These are phyloP conservation scores for Monoplex corrugatus DNA, from an alignment of 2,888 invertebrate genomes.

Conservation along the genomic window DNA sequence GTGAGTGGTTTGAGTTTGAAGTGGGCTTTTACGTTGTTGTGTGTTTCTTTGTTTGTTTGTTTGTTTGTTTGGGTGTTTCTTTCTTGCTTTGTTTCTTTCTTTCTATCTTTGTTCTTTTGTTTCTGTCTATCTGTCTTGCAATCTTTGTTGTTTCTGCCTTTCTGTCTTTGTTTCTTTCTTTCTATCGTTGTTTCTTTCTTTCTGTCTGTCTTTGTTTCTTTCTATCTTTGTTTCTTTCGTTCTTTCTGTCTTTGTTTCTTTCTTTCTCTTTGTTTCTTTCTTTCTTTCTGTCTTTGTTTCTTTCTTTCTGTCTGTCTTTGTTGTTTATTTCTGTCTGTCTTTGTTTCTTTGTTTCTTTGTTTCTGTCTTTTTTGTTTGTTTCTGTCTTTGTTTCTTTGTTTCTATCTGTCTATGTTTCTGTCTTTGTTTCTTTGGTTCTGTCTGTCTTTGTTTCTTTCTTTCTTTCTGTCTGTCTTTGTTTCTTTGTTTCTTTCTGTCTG, in stretches of 20 bases:
- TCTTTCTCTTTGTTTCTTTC: background rate
- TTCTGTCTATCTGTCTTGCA: background rate
- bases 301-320: background rate
- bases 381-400: background rate
- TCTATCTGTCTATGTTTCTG: background rate
- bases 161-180: background rate
- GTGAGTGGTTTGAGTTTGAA: background rate
- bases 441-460: background rate
- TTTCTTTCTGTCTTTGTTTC: background rate
- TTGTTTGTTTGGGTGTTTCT: background rate
- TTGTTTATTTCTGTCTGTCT: background rate
- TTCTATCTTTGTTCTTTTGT: too few species aligned
- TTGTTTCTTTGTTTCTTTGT: background rate
- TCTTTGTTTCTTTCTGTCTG: background rate
- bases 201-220: background rate
- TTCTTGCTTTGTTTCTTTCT: background rate
- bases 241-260: background rate
- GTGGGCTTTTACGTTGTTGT: background rate
- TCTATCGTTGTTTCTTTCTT: background rate
- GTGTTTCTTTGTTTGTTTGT: background rate
- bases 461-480: background rate
- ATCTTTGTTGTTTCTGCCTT: background rate
- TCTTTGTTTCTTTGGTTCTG: background rate
- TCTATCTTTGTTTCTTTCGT: background rate
- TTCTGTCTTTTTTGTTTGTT: too few species aligned